Conservation (phyloP, 2,888 invertebrate species). For the Himalopsyche anomala region DNA sequence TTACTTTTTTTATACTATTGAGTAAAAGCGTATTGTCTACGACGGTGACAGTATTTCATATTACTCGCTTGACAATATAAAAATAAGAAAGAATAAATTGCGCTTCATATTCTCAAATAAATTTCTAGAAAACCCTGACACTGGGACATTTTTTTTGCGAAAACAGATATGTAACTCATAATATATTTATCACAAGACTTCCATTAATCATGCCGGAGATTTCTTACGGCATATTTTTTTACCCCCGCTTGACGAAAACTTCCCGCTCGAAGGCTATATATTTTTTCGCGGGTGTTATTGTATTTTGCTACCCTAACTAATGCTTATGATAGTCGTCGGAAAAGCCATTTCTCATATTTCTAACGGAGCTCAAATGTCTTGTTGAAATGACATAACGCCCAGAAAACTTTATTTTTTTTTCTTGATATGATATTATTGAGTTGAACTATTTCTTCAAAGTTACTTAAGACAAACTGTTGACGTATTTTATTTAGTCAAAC, state of each 20-base stretch:
- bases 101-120: conserved; percentile 5
- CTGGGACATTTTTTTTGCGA: conserved; percentile 29
- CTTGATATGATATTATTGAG: too few species aligned
- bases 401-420: not conserved
- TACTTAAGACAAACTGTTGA: too few species aligned
- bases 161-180: conserved; percentile 61
- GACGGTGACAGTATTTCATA: not conserved
- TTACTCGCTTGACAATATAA: not conserved
- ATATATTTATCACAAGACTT: conserved; percentile 64
- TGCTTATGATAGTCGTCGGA: conserved; percentile 39
- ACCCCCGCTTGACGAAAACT: conserved; percentile 48
- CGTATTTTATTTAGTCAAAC: too few species aligned
- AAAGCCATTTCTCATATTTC: conserved; percentile 34
- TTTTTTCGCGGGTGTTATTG: conserved; percentile 49
- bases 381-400: not conserved
- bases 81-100: conserved; percentile 1
- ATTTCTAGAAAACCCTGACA: conserved; percentile 5
- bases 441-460: too few species aligned
- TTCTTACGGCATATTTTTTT: conserved; percentile 61
- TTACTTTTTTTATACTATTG: too few species aligned
- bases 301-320: conserved; percentile 33
- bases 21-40: not conserved
- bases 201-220: conserved; percentile 64
- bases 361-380: conserved; percentile 1
- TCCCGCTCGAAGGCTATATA: conserved; percentile 57